phyloP scores from a whole-genome alignment of 2,797 vertebrate genomes.

The Pangasius macronema region DNA sequence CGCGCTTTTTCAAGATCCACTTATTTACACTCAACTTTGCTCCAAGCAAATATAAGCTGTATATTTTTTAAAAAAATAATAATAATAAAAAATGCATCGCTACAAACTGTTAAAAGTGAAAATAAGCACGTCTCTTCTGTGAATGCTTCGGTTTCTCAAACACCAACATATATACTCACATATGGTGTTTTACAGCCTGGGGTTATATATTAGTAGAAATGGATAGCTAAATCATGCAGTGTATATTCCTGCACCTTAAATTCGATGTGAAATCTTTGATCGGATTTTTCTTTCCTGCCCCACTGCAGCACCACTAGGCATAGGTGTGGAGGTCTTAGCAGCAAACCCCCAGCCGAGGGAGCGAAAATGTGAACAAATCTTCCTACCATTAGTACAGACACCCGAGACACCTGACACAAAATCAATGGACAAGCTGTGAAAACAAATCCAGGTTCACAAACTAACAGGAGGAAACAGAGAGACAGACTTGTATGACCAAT shows the following conservation, averaged over 20 bases:
- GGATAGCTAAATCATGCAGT: not conserved
- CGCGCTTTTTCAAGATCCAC: not conserved
- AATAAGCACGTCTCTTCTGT: not conserved
- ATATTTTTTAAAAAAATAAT: not conserved
- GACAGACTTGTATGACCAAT: not conserved
- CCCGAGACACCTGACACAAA: slow-evolving; percentile 38
- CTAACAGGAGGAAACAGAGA: slow-evolving; percentile 37
- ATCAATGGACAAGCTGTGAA: slow-evolving; percentile 33
- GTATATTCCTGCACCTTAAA: not conserved
- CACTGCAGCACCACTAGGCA: not conserved
- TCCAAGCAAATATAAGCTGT: not conserved
- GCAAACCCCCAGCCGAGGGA: slow-evolving; percentile 34
- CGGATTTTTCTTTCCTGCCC: not conserved
- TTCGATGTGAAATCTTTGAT: not conserved
- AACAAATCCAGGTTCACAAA: slow-evolving; percentile 43
- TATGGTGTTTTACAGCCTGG: no score
- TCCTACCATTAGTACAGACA: slow-evolving; percentile 65
- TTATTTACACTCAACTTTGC: not conserved
- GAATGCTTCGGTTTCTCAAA: not conserved
- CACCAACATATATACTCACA: not conserved
- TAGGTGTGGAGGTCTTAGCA: slow-evolving; percentile 41
- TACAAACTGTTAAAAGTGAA: not conserved
- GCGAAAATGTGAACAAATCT: slow-evolving; percentile 68
- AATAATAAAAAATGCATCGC: no score
- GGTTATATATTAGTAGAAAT: not conserved